phyloP scores from a whole-genome alignment of 2,888 invertebrate genomes.

The Willowsia nigromaculata region DNA sequence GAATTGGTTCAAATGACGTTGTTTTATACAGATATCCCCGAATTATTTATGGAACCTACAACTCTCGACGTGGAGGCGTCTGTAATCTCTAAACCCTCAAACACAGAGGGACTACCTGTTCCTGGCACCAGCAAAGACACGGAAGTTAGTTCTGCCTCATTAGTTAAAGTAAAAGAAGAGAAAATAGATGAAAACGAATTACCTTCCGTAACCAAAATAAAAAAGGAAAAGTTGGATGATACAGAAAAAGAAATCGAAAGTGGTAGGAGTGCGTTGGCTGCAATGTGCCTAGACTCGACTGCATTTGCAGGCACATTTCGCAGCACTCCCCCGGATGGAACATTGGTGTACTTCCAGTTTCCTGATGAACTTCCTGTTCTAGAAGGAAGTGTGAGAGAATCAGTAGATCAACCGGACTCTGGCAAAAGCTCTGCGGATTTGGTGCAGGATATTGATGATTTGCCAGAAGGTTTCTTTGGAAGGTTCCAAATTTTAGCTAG shows the following conservation, averaged over 20 bases:
- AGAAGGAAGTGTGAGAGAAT: slow-evolving; percentile 57
- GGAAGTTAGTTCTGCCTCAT: background rate
- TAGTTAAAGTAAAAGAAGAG: slow-evolving; percentile 55
- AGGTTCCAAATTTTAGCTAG: slow-evolving; percentile 72
- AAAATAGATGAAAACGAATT: slow-evolving; percentile 42
- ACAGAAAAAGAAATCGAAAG: background rate
- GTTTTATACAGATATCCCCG: slow-evolving; percentile 23
- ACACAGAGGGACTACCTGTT: background rate
- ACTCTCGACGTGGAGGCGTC: background rate
- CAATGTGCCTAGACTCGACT: slow-evolving; percentile 49
- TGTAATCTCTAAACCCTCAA: background rate
- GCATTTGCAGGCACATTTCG: slow-evolving; percentile 67
- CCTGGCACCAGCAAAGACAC: background rate
- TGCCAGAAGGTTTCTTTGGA: slow-evolving; percentile 75
- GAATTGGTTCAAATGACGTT: no score
- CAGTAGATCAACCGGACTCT: slow-evolving; percentile 28
- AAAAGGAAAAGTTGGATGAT: slow-evolving; percentile 43
- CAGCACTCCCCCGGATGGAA: slow-evolving; percentile 53
- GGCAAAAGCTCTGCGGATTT: slow-evolving; percentile 38
- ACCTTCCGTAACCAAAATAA: background rate
- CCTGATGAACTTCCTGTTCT: slow-evolving; percentile 75
- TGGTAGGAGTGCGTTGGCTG: background rate
- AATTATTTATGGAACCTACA: slow-evolving; percentile 24
- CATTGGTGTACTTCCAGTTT: slow-evolving; percentile 72
- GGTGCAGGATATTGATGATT: slow-evolving; percentile 64